Evolutionary conservation across 2,888 invertebrate genomes (phyloP).

Genomic region (Invenusta paracnida): DNA sequence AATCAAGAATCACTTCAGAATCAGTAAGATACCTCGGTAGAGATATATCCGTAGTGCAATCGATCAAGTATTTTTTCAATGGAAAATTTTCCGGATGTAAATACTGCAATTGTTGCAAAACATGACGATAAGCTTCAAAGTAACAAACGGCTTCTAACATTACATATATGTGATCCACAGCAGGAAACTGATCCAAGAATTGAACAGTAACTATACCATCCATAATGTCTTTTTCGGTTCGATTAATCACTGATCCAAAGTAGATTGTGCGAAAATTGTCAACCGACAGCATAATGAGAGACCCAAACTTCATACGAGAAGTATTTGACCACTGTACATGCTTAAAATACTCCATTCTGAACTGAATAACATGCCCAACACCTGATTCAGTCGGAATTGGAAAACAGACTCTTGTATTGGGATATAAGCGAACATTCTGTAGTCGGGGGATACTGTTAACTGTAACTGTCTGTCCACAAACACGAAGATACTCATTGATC

Average conservation of each 20-base stretch:
- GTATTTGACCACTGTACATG: slow-evolving; percentile 58
- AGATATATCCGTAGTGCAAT: slow-evolving; percentile 57
- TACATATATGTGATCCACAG: slow-evolving; percentile 48
- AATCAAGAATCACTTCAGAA: not conserved
- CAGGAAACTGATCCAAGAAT: slow-evolving; percentile 1
- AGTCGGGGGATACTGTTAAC: not conserved
- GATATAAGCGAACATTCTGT: slow-evolving; percentile 50
- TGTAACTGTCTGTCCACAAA: slow-evolving; percentile 63
- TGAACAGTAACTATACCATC: slow-evolving; percentile 31
- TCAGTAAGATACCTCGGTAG: slow-evolving; percentile 60
- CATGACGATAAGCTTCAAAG: slow-evolving; percentile 74
- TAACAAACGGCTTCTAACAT: slow-evolving; percentile 74
- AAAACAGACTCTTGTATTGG: slow-evolving; percentile 51
- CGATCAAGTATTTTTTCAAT: slow-evolving; percentile 69
- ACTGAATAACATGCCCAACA: slow-evolving; percentile 45
- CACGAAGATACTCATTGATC: slow-evolving; percentile 62
- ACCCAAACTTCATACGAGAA: slow-evolving; percentile 69
- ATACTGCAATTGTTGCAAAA: slow-evolving; percentile 67
- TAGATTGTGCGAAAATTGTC: slow-evolving; percentile 69
- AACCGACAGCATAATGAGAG: slow-evolving; percentile 69
- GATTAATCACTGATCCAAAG: slow-evolving; percentile 68
- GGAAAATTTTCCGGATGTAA: slow-evolving; percentile 66
- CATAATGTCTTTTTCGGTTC: not conserved
- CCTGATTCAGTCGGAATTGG: slow-evolving; percentile 48
- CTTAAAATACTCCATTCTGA: slow-evolving; percentile 37